phyloP scores from a whole-genome alignment of 2,113 vertebrate genomes.

The Scomber japonicus region DNA sequence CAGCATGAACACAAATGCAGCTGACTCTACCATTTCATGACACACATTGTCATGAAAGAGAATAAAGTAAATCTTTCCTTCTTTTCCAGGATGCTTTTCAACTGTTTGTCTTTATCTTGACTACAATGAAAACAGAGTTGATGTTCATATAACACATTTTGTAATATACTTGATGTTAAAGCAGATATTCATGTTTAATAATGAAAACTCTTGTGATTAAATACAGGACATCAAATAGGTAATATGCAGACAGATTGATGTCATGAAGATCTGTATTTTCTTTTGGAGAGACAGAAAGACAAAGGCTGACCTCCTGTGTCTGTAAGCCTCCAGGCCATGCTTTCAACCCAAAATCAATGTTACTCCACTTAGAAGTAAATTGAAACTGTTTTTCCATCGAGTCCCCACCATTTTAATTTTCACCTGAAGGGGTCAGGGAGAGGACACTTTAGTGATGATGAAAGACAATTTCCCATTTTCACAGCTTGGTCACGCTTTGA shows the following conservation, averaged over 20 bases:
- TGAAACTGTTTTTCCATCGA: slow-evolving; percentile 81
- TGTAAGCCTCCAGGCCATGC: slow-evolving; percentile 63
- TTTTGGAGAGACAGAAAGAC: slow-evolving; percentile 13
- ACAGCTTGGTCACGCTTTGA: slow-evolving; percentile 80
- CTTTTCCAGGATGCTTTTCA: not conserved
- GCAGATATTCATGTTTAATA: slow-evolving; percentile 11
- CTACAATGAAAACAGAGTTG: not conserved
- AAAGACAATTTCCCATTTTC: slow-evolving; percentile 83
- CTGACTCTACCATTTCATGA: no score
- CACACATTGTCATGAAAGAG: not conserved
- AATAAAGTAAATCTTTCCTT: not conserved
- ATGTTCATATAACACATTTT: not conserved
- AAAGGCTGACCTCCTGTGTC: slow-evolving; percentile 33
- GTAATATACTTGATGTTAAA: not conserved
- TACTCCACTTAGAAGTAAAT: slow-evolving; percentile 80
- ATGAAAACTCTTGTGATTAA: slow-evolving; percentile 37
- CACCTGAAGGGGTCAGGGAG: slow-evolving; percentile 80
- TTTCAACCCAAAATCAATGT: slow-evolving; percentile 81
- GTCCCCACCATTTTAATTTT: slow-evolving; percentile 78
- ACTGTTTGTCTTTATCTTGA: not conserved
- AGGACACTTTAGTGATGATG: slow-evolving; percentile 83
- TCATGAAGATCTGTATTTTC: slow-evolving; percentile 35
- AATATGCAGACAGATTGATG: slow-evolving; percentile 35
- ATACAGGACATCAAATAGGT: slow-evolving; percentile 39
- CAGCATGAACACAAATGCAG: no score